phyloP scores from a whole-genome alignment of 92 coral and sea anemone genomes.

The Epizoanthus ramosus region DNA sequence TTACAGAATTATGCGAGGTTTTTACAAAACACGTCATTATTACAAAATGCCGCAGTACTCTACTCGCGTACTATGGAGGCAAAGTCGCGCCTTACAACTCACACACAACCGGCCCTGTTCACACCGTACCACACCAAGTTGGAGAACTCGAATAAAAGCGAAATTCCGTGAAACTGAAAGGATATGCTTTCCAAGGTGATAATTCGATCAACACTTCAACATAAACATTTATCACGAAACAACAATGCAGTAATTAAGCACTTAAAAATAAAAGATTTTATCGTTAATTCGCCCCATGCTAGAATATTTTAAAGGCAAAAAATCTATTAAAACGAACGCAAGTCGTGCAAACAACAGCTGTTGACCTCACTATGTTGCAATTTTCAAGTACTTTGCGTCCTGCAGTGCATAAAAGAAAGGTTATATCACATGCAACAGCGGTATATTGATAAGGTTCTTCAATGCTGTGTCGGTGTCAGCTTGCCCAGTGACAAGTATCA shows the following conservation, averaged over 20 bases:
- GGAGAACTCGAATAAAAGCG: no score
- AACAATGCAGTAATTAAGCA: background rate
- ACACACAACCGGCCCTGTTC: no score
- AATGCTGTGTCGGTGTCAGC: background rate
- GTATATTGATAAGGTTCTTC: background rate
- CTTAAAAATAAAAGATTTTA: background rate
- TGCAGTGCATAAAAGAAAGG: background rate
- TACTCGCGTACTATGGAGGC: no score
- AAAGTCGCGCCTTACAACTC: no score
- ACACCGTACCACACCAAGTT: no score
- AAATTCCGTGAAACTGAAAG: no score
- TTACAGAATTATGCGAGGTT: no score
- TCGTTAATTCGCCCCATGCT: background rate
- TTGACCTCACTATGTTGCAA: background rate
- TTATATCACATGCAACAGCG: background rate
- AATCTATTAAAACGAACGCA: no score
- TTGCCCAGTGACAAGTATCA: background rate
- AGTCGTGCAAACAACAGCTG: background rate
- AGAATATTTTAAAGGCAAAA: background rate
- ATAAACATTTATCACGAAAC: background rate
- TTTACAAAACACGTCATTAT: no score
- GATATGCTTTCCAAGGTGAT: no score
- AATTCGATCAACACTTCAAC: no score
- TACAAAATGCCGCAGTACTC: no score
- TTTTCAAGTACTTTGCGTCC: background rate